Evolutionary conservation across 2,113 vertebrate genomes (phyloP).

Genomic region (Misgurnus anguillicaudatus): DNA sequence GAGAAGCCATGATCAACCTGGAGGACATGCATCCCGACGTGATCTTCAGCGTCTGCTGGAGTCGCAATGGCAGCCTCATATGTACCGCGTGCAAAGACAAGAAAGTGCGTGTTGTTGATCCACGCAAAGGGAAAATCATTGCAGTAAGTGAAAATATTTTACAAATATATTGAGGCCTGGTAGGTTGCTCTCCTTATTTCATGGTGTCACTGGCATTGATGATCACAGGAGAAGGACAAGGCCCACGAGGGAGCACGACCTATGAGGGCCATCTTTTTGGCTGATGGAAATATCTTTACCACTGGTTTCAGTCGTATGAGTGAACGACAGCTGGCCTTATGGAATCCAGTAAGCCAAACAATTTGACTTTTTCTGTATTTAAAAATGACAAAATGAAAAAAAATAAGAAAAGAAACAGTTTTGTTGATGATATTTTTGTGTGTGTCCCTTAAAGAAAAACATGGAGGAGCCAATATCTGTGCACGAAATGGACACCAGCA

Average conservation of each 20-base stretch:
- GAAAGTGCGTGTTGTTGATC: constrained; percentile 93
- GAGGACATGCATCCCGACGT: constrained; percentile 96
- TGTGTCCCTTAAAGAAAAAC: constrained; percentile 79
- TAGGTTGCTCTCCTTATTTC: constrained; percentile 13
- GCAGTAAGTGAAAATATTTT: constrained; percentile 75
- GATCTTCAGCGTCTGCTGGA: constrained; percentile 97
- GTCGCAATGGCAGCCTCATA: constrained; percentile 90
- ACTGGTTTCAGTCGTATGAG: constrained; percentile 99
- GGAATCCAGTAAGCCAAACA: constrained; percentile 82
- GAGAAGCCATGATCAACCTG: constrained; percentile 88
- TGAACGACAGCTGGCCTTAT: constrained; percentile 93
- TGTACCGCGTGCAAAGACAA: constrained; percentile 98
- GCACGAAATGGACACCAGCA: constrained; percentile 97
- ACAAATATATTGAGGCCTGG: neutral
- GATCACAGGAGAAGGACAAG: constrained; percentile 92
- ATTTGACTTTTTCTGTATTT: neutral
- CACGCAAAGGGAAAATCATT: constrained; percentile 87
- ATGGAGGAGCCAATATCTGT: constrained; percentile 95
- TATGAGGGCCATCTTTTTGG: constrained; percentile 95
- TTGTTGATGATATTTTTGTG: neutral
- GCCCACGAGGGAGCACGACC: constrained; percentile 94
- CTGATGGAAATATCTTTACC: constrained; percentile 93
- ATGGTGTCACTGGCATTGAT: constrained; percentile 40
- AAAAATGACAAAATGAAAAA: no score
- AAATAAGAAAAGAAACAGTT: no score